phyloP scores from a whole-genome alignment of 1,140 invertebrate genomes.

The Hypsibius dujardini region DNA sequence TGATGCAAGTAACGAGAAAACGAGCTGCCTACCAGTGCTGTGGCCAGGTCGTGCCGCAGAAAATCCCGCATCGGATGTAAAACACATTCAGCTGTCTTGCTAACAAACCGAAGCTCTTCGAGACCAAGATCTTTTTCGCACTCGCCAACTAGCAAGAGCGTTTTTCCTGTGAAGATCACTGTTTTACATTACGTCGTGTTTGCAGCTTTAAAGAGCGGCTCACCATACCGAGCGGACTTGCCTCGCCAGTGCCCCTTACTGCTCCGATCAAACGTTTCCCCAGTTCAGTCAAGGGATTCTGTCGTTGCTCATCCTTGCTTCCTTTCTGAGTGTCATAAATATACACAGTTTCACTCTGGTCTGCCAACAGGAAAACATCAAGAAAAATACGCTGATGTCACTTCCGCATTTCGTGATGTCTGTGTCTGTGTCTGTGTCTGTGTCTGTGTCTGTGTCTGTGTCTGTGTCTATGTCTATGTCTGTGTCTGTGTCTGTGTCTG shows the following conservation, averaged over 20 bases:
- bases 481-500: too few relatives aligned
- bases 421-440: too few relatives aligned
- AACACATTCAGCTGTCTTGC: neutral
- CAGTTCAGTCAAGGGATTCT: neutral
- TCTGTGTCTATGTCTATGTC: too few relatives aligned
- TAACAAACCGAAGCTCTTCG: neutral
- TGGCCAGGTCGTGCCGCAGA: neutral
- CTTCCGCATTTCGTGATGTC: too few relatives aligned
- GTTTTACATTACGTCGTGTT: neutral
- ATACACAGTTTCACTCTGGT: neutral
- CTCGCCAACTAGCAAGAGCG: neutral
- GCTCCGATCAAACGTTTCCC: neutral
- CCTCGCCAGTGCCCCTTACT: neutral
- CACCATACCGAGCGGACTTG: neutral
- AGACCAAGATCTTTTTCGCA: neutral
- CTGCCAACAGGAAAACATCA: neutral
- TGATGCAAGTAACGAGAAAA: too few relatives aligned
- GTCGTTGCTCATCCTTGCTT: neutral
- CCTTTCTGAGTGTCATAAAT: neutral
- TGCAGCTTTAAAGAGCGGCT: neutral
- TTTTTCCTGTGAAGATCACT: constrained; percentile 1
- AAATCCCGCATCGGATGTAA: constrained; percentile 1
- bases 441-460: too few relatives aligned
- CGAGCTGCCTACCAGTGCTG: neutral
- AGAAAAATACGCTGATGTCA: too few relatives aligned